Evolutionary conservation across 2,888 invertebrate genomes (phyloP).

Genomic region (Dasysyrphus tricinctus): DNA sequence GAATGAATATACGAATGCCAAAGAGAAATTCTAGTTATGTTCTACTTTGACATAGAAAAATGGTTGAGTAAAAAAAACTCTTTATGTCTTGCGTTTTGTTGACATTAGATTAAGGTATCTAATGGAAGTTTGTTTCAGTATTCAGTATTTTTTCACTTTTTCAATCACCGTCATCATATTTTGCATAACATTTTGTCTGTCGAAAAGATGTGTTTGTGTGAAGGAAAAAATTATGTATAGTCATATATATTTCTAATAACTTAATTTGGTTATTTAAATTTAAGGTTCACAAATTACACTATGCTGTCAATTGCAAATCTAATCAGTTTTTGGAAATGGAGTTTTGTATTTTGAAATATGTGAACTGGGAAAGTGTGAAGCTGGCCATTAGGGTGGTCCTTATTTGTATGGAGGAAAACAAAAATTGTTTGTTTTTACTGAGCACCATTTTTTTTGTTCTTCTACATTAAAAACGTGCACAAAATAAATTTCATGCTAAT

Average conservation of each 20-base stretch:
- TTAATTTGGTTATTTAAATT: not conserved
- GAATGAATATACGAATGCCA: conserved; percentile 25
- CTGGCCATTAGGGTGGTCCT: too few relatives aligned
- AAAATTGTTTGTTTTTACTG: too few relatives aligned
- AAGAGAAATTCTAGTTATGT: conserved; percentile 27
- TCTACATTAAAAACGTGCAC: too few relatives aligned
- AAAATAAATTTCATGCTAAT: too few relatives aligned
- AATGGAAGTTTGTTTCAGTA: conserved; percentile 20
- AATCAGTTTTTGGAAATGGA: too few relatives aligned
- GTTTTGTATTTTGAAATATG: too few relatives aligned
- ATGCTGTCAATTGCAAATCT: not conserved
- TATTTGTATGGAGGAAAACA: too few relatives aligned
- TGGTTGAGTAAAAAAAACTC: not conserved
- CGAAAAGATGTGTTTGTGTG: not conserved
- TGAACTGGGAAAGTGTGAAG: too few relatives aligned
- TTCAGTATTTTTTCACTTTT: not conserved
- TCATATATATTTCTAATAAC: too few relatives aligned
- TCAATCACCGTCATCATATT: not conserved
- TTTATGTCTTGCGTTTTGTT: conserved; percentile 27
- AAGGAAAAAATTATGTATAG: not conserved
- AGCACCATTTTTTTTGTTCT: too few relatives aligned
- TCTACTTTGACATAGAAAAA: conserved; percentile 37
- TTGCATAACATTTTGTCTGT: not conserved
- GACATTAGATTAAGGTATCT: conserved; percentile 18
- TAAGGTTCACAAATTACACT: not conserved